These are phyloP conservation scores for Dryobota labecula DNA, from an alignment of 2,888 invertebrate genomes.

Conservation along the genomic window DNA sequence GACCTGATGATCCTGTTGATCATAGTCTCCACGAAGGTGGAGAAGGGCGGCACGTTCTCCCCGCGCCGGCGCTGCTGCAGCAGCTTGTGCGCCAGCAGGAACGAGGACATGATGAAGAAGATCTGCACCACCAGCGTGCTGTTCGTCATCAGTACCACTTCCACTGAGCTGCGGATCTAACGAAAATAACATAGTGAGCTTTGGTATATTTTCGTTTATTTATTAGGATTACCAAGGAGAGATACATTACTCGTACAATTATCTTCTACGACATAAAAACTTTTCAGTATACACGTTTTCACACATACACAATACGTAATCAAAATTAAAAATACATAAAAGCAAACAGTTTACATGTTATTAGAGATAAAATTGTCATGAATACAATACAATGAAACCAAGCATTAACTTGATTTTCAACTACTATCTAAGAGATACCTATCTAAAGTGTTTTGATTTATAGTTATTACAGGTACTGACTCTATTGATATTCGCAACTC, in stretches of 20 bases:
- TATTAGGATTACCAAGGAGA: no score
- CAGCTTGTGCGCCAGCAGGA: slow-evolving; percentile 86
- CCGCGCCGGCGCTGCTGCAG: slow-evolving; percentile 75
- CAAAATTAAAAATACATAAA: not conserved
- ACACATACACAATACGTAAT: no score
- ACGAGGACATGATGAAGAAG: slow-evolving; percentile 87
- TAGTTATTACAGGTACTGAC: no score
- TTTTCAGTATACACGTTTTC: no score
- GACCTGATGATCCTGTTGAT: slow-evolving; percentile 84
- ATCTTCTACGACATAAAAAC: no score
- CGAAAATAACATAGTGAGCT: not conserved
- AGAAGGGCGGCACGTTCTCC: slow-evolving; percentile 64
- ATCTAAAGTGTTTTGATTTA: not conserved
- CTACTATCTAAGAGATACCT: not conserved
- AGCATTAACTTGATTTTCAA: not conserved
- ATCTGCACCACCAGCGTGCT: slow-evolving; percentile 87
- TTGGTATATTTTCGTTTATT: not conserved
- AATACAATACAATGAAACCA: not conserved
- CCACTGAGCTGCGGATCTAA: slow-evolving; percentile 78
- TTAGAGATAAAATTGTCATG: not conserved
- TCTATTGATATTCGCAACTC: not conserved
- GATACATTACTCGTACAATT: no score
- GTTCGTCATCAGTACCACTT: slow-evolving; percentile 84
- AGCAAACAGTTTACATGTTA: not conserved
- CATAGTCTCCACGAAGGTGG: slow-evolving; percentile 82